Base-by-base conservation (phyloP, 2,888 invertebrate species). In the Oasisia sp. region DNA sequence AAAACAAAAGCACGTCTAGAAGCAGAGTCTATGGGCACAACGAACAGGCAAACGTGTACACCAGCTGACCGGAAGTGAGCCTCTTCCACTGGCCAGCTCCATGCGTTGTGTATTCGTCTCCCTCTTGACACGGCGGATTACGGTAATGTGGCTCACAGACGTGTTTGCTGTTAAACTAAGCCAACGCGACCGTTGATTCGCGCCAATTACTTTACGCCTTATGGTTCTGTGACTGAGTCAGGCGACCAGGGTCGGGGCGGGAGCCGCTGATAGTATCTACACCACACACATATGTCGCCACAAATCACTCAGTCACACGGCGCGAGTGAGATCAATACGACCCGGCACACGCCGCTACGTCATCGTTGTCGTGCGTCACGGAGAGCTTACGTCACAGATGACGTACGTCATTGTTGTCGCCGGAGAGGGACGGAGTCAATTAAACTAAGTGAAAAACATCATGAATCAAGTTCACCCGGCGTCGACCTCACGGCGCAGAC, bases 401-500 rank as follows among this genome's bases (percentile, higher is more conserved):
- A 27, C n/a, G n/a, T 74, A n/a, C 74, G 74, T 74, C 74, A 74
- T 7, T 74, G 27, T 19, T 74, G 74, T 27, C 14, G n/a, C 27
- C n/a, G 27, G 27, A 74, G 27, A 74, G 74, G 74, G 74, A 27
- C 74, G n/a, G 74, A 74, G n/a, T 74, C 74, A 74, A 74, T 74
- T 74, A 27, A 74, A 74, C 74, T 74, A 74, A 74, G 74, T 74
- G 74, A 74, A 74, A 74, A 74, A n/a, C n/a, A n/a, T 74, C 74
- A n/a, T 74, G 74, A 74, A 74, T 74, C 74, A 74, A 74, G 74
- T 74, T 74, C 74, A 27, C 74, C 27, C 27, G 27, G 74, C 74
- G 14, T 27, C 19, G 74, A 74, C 74, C 74, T 74, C 27, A n/a
- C 74, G n/a, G 5, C 74, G 7, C 27, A 27, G 74, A 74, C 27